Evolutionary conservation across 2,888 invertebrate species (phyloP), one percentile per base, ranked within the genome.

Genomic region (Branchellion lobata): DNA sequence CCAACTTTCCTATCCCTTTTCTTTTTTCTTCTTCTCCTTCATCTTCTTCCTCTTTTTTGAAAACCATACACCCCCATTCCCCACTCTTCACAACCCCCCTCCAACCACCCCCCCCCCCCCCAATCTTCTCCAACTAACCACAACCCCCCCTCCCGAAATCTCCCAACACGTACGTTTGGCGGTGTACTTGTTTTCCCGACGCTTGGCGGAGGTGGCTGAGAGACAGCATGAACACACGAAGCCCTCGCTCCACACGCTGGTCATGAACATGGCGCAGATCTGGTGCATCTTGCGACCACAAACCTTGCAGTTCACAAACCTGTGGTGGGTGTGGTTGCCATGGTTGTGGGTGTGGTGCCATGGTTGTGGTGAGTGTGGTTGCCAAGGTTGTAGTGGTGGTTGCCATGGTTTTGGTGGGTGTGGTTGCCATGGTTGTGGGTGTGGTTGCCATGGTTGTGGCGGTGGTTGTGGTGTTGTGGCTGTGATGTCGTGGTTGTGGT

Each of bases 231-330:
- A 95, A 91, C 99, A 99, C 86, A 90, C 90, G 87, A 91, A 92
- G 83, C 82, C 82, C 33, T 81, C 80, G 27, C 83, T 82, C 82
- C 83, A 83, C 40, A 98, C 96, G 83, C 92, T 91, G 88, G 98
- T 97, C 89, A 95, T 92, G 90, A 98, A 95, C 82, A 98, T 91
- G 79, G 95, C 96, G 89, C 99, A 99, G 84, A 99, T 97, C 88
- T 96, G 94, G 89, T 99, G 99, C 86, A 97, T 93, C 88, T 97
- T 97, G 81, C 99, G 91, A 31, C 96, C 95, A 89, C 99, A 99
- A 85, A 96, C 96, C 86, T 92, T 91, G 88, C 99, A 99, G 84
- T 94, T 91, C 78, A 98, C 95, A 88, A 97, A 96, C 29, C 86
- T 86, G 83, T 14, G 61, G 3, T 24, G 24, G 61, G 5, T 11